A percentile compares a stretch with the other conserved stretches of the same genome.
phyloP scores from a whole-genome alignment of 2,797 vertebrate genomes.

The Chiroxiphia lanceolata region DNA sequence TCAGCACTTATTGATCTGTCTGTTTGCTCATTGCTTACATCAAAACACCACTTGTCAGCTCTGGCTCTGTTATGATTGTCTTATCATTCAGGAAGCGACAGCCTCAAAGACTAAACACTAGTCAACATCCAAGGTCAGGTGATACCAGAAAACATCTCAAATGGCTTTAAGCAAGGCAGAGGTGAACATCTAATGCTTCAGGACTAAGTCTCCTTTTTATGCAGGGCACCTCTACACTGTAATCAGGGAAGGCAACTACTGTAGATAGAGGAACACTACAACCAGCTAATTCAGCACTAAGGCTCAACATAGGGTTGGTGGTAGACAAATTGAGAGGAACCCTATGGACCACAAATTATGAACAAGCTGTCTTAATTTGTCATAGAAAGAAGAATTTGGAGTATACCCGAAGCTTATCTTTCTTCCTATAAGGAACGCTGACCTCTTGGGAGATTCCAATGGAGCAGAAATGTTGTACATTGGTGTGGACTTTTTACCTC shows the following conservation, averaged over 20 bases:
- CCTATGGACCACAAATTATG: background rate
- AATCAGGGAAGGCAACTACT: background rate
- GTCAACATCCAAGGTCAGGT: constrained; percentile 52
- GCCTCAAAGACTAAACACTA: constrained; percentile 42
- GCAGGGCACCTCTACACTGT: background rate
- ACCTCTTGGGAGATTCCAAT: background rate
- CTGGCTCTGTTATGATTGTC: constrained; percentile 71
- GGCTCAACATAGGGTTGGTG: background rate
- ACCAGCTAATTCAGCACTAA: background rate
- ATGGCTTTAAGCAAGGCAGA: background rate
- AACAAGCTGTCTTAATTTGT: background rate
- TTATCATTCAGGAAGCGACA: constrained; percentile 70
- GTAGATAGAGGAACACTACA: background rate
- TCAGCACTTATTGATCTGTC: constrained; percentile 79
- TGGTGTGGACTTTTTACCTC: background rate
- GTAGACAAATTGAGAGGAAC: background rate
- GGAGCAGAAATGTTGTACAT: background rate
- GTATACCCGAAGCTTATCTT: background rate
- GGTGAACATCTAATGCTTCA: background rate
- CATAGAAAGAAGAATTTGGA: background rate
- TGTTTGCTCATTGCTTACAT: constrained; percentile 76
- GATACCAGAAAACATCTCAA: background rate
- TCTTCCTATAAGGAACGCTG: background rate
- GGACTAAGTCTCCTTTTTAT: background rate
- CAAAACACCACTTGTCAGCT: constrained; percentile 73